Evolutionary conservation across 2,888 invertebrate species (phyloP), one percentile per base, ranked within the genome.

Genomic region (Coelopa pilipes): DNA sequence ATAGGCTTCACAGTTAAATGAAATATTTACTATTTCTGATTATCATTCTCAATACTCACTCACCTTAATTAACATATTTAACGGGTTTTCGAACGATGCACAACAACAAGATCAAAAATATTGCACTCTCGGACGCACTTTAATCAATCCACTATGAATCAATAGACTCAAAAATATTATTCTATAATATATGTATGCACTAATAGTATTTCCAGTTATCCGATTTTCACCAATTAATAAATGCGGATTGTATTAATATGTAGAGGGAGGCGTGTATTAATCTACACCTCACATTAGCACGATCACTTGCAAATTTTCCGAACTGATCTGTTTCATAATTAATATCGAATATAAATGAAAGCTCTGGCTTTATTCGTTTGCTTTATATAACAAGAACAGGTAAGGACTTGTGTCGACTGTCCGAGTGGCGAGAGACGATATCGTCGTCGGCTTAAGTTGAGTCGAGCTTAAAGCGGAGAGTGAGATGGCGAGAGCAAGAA

Each of bases 301-400:
- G 67, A 55, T 24, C 50, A 68, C 50, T 24, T 68, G 53, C 19
- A 19, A 17, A 46, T 60, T 60, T 71, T 53, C 34, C 45, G 57
- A 53, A 63, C 19, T 71, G 63, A 71, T 65, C 74, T 78, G 78
- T 78, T 80, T 79, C 77, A 73, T 78, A 76, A 79, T 79, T 78
- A 78, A 78, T 78, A 78, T 78, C 79, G 73, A 81, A 78, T 80
- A 68, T 79, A 82, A 85, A 84, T 85, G 85, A 81, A 81, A 79
- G 81, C 81, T 79, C 75, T 74, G 71, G 73, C 69, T 79, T 79
- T 78, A 76, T 79, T 77, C 79, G 77, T 78, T 76, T 79, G 83
- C 82, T 83, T 84, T 84, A 82, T 85, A 85, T 83, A 80, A 78
- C 59, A 63, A 70, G 70, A 60, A 67, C 67, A 60, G 62, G 60